These are phyloP conservation scores for Pedionomus torquatus DNA, from an alignment of 2,113 vertebrate species.

Conservation along the genomic window DNA sequence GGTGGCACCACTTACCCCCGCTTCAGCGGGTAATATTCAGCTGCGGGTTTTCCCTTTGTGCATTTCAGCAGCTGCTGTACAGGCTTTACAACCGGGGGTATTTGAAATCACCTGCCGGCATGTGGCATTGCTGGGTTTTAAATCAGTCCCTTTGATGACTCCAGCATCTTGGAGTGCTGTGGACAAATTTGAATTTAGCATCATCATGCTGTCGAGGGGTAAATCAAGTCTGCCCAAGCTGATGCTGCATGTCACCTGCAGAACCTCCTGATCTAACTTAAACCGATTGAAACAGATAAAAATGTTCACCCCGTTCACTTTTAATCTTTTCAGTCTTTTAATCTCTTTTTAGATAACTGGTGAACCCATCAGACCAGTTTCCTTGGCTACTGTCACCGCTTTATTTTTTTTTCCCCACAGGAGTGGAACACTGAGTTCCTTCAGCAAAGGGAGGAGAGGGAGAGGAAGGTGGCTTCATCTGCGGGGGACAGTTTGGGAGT, in stretches of 20 bases:
- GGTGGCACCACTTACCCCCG: neutral
- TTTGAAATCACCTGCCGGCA: neutral
- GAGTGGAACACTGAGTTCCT: neutral
- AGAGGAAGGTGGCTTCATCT: neutral
- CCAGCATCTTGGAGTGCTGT: neutral
- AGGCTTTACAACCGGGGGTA: neutral
- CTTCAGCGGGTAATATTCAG: conserved; percentile 1
- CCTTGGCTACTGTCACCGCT: neutral
- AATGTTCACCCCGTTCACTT: neutral
- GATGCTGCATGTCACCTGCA: neutral
- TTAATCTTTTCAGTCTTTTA: neutral
- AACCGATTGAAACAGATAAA: neutral
- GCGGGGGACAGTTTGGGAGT: neutral
- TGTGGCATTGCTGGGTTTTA: neutral
- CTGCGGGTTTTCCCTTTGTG: neutral
- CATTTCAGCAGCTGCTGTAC: neutral
- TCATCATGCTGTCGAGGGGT: neutral
- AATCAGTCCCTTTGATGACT: neutral
- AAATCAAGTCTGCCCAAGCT: neutral
- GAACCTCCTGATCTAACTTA: neutral
- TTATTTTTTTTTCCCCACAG: neutral
- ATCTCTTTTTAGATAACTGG: neutral
- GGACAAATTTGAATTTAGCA: neutral
- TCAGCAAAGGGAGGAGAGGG: neutral
- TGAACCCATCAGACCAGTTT: neutral